Conservation (phyloP, 2,113 vertebrate species). For the Bos indicus region DNA sequence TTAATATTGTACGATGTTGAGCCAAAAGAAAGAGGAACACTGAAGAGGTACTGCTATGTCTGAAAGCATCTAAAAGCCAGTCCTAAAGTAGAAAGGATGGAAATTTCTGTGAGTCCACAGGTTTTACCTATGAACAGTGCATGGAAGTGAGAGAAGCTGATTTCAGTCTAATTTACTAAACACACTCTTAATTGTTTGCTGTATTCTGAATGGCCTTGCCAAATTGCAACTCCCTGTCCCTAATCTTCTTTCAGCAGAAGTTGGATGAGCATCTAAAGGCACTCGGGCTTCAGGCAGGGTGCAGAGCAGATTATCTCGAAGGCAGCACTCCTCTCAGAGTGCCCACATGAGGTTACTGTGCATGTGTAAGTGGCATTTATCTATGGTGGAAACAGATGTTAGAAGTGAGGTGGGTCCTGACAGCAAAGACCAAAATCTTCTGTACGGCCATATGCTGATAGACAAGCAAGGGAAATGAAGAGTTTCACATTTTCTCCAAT, state of each 20-base stretch:
- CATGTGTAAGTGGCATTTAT: neutral
- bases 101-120: neutral
- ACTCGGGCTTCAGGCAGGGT: neutral
- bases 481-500: neutral
- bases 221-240: neutral
- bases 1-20: neutral
- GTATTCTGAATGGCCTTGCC: neutral
- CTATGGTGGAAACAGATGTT: neutral
- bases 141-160: neutral
- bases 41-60: neutral
- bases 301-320: neutral
- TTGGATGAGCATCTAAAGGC: neutral
- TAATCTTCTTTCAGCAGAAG: neutral
- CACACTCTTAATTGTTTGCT: neutral
- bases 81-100: neutral
- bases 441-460: neutral
- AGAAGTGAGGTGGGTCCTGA: neutral
- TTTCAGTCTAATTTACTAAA: neutral
- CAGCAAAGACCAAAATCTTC: neutral
- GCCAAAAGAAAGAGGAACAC: neutral
- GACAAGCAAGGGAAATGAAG: neutral
- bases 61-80: neutral
- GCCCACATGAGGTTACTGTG: neutral
- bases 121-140: neutral
- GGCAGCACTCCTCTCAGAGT: neutral